phyloP scores from a whole-genome alignment of 2,888 invertebrate species.

The Dexiosoma caninum region DNA sequence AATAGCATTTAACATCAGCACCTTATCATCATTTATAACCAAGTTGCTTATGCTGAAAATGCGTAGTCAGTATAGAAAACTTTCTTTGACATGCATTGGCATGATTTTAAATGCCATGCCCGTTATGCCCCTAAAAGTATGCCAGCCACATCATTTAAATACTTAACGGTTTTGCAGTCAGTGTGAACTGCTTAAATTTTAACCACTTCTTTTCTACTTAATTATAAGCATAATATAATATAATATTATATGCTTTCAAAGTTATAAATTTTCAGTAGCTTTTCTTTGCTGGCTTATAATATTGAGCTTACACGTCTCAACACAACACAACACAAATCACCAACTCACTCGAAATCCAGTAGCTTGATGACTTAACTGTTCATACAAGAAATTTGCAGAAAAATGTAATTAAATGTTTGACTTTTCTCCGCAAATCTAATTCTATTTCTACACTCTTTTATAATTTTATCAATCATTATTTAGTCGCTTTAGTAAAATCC shows the following conservation, averaged over 20 bases:
- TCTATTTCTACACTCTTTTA: conserved; percentile 28
- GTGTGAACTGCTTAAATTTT: neutral
- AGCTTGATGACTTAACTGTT: conserved; percentile 41
- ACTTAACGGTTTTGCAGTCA: neutral
- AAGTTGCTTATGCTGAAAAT: neutral
- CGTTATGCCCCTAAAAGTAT: conserved; percentile 7
- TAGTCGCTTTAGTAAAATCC: conserved; percentile 45
- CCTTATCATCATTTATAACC: conserved; percentile 75
- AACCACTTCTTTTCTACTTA: neutral
- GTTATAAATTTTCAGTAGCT: conserved; percentile 16
- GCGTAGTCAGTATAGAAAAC: neutral
- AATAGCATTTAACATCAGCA: conserved; percentile 77
- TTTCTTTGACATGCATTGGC: neutral
- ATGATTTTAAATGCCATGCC: neutral
- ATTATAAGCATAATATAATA: no score
- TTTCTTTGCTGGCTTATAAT: conserved; percentile 23
- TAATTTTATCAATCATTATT: conserved; percentile 55
- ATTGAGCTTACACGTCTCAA: conserved; percentile 23
- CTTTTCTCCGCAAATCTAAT: conserved; percentile 19
- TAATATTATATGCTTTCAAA: no score
- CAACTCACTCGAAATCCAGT: conserved; percentile 15
- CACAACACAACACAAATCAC: neutral
- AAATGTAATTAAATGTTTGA: conserved; percentile 47
- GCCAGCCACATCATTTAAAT: neutral
- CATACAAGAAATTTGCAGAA: neutral